phyloP scores from a whole-genome alignment of 2,797 vertebrate species.

The Cyprinella venusta region DNA sequence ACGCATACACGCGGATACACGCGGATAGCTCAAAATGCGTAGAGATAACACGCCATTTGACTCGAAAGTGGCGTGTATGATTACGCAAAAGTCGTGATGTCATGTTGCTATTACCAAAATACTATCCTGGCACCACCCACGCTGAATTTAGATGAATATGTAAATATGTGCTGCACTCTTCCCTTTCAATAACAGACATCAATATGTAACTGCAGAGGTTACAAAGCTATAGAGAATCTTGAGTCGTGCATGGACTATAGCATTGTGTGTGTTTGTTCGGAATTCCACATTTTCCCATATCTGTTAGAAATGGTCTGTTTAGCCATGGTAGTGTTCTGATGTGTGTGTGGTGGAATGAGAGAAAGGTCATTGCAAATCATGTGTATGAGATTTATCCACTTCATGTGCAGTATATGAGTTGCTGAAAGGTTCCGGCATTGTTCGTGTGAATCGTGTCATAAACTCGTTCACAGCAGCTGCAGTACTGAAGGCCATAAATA shows the following conservation, averaged over 20 bases:
- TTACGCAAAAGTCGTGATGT: no score
- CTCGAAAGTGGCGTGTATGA: no score
- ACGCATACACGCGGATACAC: no score
- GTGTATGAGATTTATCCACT: not conserved
- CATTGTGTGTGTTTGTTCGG: not conserved
- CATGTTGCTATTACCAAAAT: not conserved
- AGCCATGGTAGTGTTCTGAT: not conserved
- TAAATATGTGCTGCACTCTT: not conserved
- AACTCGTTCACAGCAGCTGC: constrained; percentile 30
- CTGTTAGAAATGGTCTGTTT: not conserved
- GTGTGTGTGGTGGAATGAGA: not conserved
- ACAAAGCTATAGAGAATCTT: not conserved
- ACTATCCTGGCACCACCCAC: not conserved
- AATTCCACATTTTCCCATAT: not conserved
- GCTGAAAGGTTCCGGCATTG: not conserved
- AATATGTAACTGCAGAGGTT: not conserved
- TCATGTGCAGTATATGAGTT: not conserved
- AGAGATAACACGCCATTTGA: no score
- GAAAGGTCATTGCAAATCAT: not conserved
- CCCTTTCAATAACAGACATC: not conserved
- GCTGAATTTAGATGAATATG: not conserved
- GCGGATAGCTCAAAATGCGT: no score
- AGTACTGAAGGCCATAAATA: constrained; percentile 53
- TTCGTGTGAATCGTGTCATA: constrained; percentile 35
- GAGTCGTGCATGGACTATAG: not conserved